Percentiles rank a stretch among this genome's conserved stretches.
phyloP scores from a whole-genome alignment of 2,888 invertebrate species.

The Eumerus sabulonum region DNA sequence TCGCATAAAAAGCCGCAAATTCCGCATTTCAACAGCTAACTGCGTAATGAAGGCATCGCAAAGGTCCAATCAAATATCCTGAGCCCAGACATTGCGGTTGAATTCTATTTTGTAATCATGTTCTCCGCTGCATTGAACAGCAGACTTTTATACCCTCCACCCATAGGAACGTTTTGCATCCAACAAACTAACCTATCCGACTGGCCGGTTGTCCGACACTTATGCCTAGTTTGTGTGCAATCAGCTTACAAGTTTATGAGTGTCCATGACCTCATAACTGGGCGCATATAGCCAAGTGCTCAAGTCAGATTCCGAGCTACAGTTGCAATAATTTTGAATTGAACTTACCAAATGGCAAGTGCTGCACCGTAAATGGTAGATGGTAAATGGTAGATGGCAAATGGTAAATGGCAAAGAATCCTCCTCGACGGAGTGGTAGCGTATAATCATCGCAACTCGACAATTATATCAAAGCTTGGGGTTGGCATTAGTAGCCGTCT shows the following conservation, averaged over 20 bases:
- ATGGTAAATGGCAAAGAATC: not conserved
- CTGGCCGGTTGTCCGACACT: constrained; percentile 20
- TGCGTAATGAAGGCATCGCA: not conserved
- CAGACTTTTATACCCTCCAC: constrained; percentile 52
- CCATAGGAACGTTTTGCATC: too few relatives aligned
- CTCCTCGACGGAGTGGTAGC: not conserved
- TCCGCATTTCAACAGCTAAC: constrained; percentile 8
- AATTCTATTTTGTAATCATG: constrained; percentile 55
- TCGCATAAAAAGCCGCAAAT: too few relatives aligned
- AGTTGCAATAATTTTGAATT: constrained; percentile 67
- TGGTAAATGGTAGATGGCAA: constrained; percentile 14
- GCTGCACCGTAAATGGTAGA: constrained; percentile 4
- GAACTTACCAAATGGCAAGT: constrained; percentile 33
- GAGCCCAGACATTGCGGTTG: constrained; percentile 54
- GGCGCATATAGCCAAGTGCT: constrained; percentile 27
- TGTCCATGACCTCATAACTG: constrained; percentile 6
- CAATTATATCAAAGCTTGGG: constrained; percentile 39
- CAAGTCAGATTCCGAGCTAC: constrained; percentile 58
- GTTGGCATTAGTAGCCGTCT: not conserved
- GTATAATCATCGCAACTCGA: constrained; percentile 37
- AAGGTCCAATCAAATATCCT: constrained; percentile 43
- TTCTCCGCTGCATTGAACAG: constrained; percentile 40
- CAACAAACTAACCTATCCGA: too few relatives aligned
- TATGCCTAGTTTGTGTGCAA: constrained; percentile 17
- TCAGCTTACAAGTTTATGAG: constrained; percentile 13